Evolutionary conservation across 2,888 invertebrate genomes (phyloP), one percentile per base, ranked within the genome.

Genomic region (Polyploca ridens): DNA sequence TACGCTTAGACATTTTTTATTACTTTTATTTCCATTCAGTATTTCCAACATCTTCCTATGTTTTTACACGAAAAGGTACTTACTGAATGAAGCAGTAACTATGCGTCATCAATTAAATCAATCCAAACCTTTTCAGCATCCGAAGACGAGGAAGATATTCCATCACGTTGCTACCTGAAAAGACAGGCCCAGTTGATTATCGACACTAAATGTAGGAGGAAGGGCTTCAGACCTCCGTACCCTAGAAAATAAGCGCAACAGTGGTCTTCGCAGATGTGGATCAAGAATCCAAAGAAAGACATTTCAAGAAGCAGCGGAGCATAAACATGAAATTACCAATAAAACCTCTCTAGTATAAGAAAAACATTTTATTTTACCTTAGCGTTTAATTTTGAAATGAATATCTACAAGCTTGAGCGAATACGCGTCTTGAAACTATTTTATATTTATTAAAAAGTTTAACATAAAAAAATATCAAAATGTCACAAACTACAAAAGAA

Each of bases 61-160:
- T 27, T 27, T 27, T 27, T 27, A 27, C 27, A 27, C 27, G 27
- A 2, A 27, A 27, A 27, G 27, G 27, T 27, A 27, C 1, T 1
- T 27, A 27, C 27, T 27, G 27, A 27, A 27, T 27, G 27, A 27
- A 27, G 27, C 27, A 27, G 2, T 27, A 1, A 27, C 27, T 4
- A 41, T 3, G 7, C 3, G 3, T 13, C 3, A 41, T 11, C 41
- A 11, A 41, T 57, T 58, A 19, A 33, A 35, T 5, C 62, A 3
- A 19, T 54, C 63, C 44, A 58, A 66, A 67, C 7, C 60, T 8
- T 83, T 84, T 11, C 85, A 94, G 95, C 94, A 5, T 96, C 97
- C 0, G 97, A 97, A 67, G 97, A 97, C 70, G 97, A 97, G 79
- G 97, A 97, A 71, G 98, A 98, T 81, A 96, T 98, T 58, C 97